A percentile compares a stretch with the other conserved stretches of the same genome.
Evolutionary conservation across 2,888 invertebrate species (phyloP).

Genomic region (Eristalis intricaria): DNA sequence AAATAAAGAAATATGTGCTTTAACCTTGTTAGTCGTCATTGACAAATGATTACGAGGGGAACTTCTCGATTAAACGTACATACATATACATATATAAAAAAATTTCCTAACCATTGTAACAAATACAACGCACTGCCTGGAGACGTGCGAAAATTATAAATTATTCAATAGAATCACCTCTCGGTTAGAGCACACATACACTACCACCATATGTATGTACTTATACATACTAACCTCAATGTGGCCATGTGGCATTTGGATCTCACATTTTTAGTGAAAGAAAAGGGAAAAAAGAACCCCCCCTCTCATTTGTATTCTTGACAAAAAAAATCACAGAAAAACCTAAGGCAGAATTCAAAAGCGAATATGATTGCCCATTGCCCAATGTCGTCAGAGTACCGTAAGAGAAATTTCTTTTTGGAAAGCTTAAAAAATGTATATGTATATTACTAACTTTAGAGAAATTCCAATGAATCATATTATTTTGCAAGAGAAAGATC

Average conservation of each 20-base stretch:
- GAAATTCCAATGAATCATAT: slow-evolving; percentile 40
- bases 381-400: background rate
- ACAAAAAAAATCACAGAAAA: background rate
- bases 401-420: slow-evolving; percentile 45
- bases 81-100: background rate
- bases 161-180: background rate
- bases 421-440: slow-evolving; percentile 20
- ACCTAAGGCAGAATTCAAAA: background rate
- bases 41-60: background rate
- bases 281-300: background rate
- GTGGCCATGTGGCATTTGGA: background rate
- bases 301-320: background rate
- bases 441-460: slow-evolving; percentile 9
- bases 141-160: background rate
- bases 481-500: background rate
- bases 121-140: background rate
- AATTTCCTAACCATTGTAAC: background rate
- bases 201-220: background rate
- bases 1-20: background rate
- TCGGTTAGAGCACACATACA: background rate
- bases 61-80: background rate
- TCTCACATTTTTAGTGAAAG: background rate
- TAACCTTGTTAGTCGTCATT: background rate
- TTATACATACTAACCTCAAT: background rate
- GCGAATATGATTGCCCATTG: background rate